Base-by-base conservation (phyloP, 64 coral and sea anemone genomes). In the Astreopora myriophthalma region DNA sequence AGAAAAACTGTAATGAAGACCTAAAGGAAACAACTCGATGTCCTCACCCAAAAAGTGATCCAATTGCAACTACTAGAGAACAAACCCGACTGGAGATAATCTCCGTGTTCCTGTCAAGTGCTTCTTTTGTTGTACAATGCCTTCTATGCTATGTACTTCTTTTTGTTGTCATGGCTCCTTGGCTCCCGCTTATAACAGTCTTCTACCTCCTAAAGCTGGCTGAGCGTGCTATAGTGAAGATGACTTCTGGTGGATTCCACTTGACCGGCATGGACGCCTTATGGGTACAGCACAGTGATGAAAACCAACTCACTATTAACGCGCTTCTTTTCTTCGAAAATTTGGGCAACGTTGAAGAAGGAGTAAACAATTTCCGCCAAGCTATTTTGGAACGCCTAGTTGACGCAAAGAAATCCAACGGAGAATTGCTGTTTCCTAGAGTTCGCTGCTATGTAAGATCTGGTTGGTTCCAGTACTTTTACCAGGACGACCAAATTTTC, bases 391-490 rank as follows among this genome's bases (percentile, higher is more conserved):
- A 90, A 29, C 90, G 97, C 22, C 61, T 93, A 51, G 81, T 91
- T 1, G 38, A 90, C 13, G 76, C 90, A 5, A 91, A 88, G 36
- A 76, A 96, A 30, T 24, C 57, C 8, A 44, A 69, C 9, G 97
- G 97, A 63, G 86, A 93, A 40, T 23, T 95, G 22, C 11, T 35
- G 0, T 96, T 80, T 14, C 94, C 94, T 27, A 82, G 94, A 76
- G 33, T 69, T 20, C 86, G 79, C 0, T 85, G 85, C 48, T 84
- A 71, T 27, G 77, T 99, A 11, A 44, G 71, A 10, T 86, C 91
- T 14, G 97, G 97, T 13, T 90, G 74, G 31, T 99, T 99, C 37
- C 97, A 99, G 75, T 99, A 99, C 29, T 99, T 99, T 30, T 94
- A 96, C 12, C 80, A 95, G 35, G 87, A 99, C 26, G 90, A 95